Evolutionary conservation across 2,113 vertebrate species (phyloP), one percentile per base, ranked within the genome.

Genomic region (Rhinolophus ferrumequinum): DNA sequence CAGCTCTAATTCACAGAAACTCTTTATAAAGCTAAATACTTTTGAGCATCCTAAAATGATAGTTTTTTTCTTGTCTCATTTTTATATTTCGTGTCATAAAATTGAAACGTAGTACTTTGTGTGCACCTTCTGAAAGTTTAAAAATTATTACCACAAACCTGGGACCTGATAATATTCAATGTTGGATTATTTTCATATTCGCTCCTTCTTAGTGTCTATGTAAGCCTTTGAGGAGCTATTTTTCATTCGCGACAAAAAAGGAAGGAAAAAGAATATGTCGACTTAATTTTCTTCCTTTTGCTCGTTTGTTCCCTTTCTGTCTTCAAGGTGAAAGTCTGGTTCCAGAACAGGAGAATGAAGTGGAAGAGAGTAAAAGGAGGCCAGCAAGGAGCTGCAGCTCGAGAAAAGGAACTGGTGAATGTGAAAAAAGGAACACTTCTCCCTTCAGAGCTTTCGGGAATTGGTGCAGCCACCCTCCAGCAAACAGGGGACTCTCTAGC

Each of bases 301-400:
- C 67, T 30, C 81, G 22, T 87, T 92, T 94, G 9, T 91, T 96
- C 72, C 75, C 28, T 81, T 76, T 77, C 1, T 89, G 96, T 84
- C n/a, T 88, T 21, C 1, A 98, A 99, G 99, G 99, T 99, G 87
- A 99, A 99, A 98, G 99, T 99, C 90, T 99, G 99, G 99, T 99
- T 99, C 98, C 99, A 99, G 98, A 99, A 99, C 98, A 98, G 99
- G 76, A 97, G 99, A 83, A 99, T 99, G 99, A 99, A 99, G 98
- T 99, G 99, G 99, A 99, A 99, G 97, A 98, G 99, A 67, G 99
- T 99, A 96, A 99, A 99, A 98, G 99, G 99, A 54, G 99, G 99
- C 41, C 99, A 99, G 98, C 99, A 99, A 98, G 99, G 99, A 67
- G 99, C 99, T 8, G 99, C 99, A 0, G 99, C 99, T 10, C 98